A percentile compares a stretch with the other conserved stretches of the same genome.
Evolutionary conservation across 2,113 vertebrate species (phyloP).

Genomic region (Gracilinanus agilis): DNA sequence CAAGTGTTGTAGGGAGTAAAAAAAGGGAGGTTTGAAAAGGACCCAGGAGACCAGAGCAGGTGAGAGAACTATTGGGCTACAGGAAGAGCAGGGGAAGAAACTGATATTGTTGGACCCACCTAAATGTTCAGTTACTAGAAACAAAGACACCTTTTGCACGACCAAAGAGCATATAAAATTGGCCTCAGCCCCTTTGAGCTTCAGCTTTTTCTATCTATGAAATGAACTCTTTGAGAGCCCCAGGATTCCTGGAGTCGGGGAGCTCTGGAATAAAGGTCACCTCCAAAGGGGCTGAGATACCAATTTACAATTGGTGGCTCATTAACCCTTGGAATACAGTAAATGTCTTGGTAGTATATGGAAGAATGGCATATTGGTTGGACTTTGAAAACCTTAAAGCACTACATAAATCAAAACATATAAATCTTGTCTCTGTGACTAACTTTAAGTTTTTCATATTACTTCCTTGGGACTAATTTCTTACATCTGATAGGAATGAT

Average conservation of each 20-base stretch:
- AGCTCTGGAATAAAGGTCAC: not conserved
- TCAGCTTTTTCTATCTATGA: not conserved
- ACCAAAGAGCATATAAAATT: not conserved
- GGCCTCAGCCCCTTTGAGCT: not conserved
- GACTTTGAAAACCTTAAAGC: not conserved
- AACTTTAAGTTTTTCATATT: not conserved
- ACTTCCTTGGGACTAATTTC: not conserved
- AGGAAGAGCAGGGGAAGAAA: not conserved
- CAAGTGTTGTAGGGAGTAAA: not conserved
- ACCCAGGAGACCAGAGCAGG: not conserved
- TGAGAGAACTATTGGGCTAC: not conserved
- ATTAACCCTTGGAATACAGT: not conserved
- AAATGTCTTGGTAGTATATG: not conserved
- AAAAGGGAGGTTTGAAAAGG: not conserved
- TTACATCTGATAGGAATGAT: not conserved
- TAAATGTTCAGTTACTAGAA: not conserved
- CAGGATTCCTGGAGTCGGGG: not conserved
- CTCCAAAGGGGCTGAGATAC: not conserved
- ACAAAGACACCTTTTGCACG: not conserved
- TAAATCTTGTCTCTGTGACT: not conserved
- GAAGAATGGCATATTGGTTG: not conserved
- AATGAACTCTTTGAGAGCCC: not conserved
- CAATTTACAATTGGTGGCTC: not conserved
- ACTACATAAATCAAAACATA: not conserved
- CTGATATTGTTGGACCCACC: not conserved